phyloP scores from a whole-genome alignment of 2,888 invertebrate genomes.

The Cecidostiba fungosa region DNA sequence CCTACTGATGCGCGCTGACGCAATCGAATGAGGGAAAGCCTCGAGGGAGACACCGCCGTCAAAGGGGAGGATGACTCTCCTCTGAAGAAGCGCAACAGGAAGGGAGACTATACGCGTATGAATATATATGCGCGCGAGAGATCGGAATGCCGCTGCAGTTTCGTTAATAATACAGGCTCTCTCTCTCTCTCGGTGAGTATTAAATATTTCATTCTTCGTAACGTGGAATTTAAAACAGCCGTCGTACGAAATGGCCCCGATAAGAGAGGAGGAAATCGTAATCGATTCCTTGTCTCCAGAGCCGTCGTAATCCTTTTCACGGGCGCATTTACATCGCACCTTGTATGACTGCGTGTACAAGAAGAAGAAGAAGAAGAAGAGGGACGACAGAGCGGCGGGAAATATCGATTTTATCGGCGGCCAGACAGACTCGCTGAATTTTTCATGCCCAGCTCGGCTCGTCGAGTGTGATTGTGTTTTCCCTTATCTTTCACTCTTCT shows the following conservation, averaged over 20 bases:
- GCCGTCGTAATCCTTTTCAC: conserved; percentile 1
- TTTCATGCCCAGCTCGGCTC: conserved; percentile 44
- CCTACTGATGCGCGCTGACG: neutral
- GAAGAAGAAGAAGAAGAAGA: neutral
- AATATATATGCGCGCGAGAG: neutral
- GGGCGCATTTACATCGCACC: neutral
- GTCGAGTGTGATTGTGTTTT: conserved; percentile 39
- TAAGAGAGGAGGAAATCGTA: neutral
- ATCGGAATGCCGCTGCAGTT: neutral
- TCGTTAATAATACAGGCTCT: neutral
- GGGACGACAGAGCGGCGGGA: neutral
- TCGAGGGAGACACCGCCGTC: neutral
- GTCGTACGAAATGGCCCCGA: neutral
- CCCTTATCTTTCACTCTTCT: conserved; percentile 30
- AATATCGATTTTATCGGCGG: conserved; percentile 50
- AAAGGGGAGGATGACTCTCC: neutral
- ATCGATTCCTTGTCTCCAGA: neutral
- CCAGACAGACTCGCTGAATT: conserved; percentile 41
- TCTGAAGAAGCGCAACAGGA: conserved; percentile 17
- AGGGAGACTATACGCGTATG: neutral
- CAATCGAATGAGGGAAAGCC: conserved; percentile 20
- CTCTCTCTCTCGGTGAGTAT: no score
- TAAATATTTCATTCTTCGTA: neutral
- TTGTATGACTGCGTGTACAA: neutral
- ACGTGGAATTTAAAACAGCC: neutral